Evolutionary conservation across 1,140 invertebrate genomes (phyloP).

Genomic region (Macrostomum lignano): DNA sequence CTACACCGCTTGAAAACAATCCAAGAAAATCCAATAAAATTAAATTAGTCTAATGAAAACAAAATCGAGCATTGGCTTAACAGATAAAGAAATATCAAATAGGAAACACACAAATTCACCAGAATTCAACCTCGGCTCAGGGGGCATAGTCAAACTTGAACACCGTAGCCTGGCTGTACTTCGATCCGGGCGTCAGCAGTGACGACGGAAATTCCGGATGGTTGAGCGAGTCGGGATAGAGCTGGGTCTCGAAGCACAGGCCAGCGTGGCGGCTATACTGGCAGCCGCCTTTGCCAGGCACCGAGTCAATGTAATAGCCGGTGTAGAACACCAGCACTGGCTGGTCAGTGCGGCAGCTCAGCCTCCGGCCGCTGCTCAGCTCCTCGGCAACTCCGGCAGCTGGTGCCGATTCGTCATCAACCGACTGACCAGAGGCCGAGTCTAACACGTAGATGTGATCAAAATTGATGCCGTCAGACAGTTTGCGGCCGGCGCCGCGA

Average conservation of each 20-base stretch:
- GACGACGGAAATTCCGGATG: conserved; percentile 21
- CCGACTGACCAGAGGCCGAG: neutral
- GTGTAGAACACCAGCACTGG: conserved; percentile 72
- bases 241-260: conserved; percentile 65
- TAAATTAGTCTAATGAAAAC: too few species aligned
- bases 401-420: neutral
- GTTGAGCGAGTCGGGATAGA: conserved; percentile 63
- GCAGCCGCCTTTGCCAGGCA: conserved; percentile 41
- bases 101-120: too few species aligned
- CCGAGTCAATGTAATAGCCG: conserved; percentile 35
- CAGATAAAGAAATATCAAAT: too few species aligned
- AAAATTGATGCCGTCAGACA: too few species aligned
- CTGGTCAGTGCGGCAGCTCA: conserved; percentile 52
- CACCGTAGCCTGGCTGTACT: neutral
- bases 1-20: too few species aligned
- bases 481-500: too few species aligned
- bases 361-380: neutral
- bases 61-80: too few species aligned
- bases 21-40: too few species aligned
- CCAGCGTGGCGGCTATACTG: conserved; percentile 46
- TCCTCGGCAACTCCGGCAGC: conserved; percentile 1
- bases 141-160: conserved; percentile 2
- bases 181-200: neutral
- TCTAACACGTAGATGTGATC: too few species aligned
- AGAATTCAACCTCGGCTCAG: too few species aligned